Conservation (phyloP, 30 jellyfish, hydroid and myxozoan genomes). For the Pseudorhiza aurosa region DNA sequence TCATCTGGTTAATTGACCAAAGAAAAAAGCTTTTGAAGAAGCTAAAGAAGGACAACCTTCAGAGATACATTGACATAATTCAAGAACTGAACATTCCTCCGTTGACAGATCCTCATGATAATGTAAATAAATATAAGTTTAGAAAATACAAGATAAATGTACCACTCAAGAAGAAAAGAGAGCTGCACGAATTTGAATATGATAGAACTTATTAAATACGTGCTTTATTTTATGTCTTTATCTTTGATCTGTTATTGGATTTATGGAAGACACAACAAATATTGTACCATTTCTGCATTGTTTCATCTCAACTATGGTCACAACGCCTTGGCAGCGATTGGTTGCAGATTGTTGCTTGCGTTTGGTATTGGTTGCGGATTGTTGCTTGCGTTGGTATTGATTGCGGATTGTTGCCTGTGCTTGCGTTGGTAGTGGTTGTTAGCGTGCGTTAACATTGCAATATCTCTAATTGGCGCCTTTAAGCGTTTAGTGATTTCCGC, state of each 20-base stretch:
- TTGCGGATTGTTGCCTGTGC: too few relatives aligned
- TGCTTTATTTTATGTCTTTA: not conserved
- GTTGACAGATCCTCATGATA: slow-evolving; percentile 81
- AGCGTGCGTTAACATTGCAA: too few relatives aligned
- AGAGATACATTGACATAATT: slow-evolving; percentile 66
- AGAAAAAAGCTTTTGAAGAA: slow-evolving; percentile 78
- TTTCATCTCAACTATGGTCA: too few relatives aligned
- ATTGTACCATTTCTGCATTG: too few relatives aligned
- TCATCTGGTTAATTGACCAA: slow-evolving; percentile 91
- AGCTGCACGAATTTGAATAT: slow-evolving; percentile 91
- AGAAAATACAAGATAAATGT: slow-evolving; percentile 90
- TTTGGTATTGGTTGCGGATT: too few relatives aligned
- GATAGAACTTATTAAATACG: slow-evolving; percentile 83
- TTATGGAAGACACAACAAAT: not conserved
- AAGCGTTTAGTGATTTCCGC: too few relatives aligned
- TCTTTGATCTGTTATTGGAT: not conserved
- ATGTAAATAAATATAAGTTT: slow-evolving; percentile 73
- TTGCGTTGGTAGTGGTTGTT: too few relatives aligned
- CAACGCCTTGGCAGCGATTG: too few relatives aligned
- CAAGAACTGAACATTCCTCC: slow-evolving; percentile 84
- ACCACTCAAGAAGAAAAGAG: slow-evolving; percentile 87
- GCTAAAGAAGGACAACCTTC: slow-evolving; percentile 43
- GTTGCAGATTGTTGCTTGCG: too few relatives aligned
- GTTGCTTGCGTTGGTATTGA: too few relatives aligned
- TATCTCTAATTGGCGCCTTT: too few relatives aligned